Evolutionary conservation across 2,113 vertebrate species (phyloP), one percentile per base, ranked within the genome.

Genomic region (Megalops atlanticus): DNA sequence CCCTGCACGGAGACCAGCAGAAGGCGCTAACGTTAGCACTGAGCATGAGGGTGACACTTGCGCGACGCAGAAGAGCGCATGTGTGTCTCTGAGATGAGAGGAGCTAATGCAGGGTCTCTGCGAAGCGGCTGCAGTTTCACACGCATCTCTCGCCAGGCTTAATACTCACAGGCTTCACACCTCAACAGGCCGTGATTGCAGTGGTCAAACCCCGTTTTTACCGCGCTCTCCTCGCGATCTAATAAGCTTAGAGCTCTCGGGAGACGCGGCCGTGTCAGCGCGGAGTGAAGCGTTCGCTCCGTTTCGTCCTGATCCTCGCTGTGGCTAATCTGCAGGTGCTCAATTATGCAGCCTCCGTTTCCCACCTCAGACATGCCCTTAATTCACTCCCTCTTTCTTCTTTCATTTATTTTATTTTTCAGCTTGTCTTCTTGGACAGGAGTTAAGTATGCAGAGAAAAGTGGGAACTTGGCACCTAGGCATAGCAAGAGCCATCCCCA

Each of bases 321-420:
- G 69, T 78, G 41, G 43, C 77, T 78, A 77, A 80, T 72, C 82
- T 77, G 78, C 58, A 64, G 54, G 2, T 38, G 38, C 80, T 88
- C 84, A 86, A 86, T 88, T 81, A 86, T 87, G 78, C 74, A 85
- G 40, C 38, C 27, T 54, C 70, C 45, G 77, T 40, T 75, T 70
- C 39, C 52, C 11, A 70, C 40, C 35, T 5, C 52, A 4, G 12
- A 36, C 21, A 11, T 41, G 39, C 1, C 27, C 3, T 71, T 49
- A 27, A 43, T 35, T 45, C 64, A 45, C n/a, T 39, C 52, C n/a
- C 14, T 18, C 33, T 16, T 47, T 36, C 0, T n/a, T 72, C 33
- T 52, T 31, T 31, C 40, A 11, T 77, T 77, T 58, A 21, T 41
- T 69, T 24, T 24, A 5, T 64, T 31, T 64, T 27, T 45, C 7